A percentile compares a stretch with the other conserved stretches of the same genome.
Evolutionary conservation across 2,888 invertebrate genomes (phyloP).

Genomic region (Drosophila formosana): DNA sequence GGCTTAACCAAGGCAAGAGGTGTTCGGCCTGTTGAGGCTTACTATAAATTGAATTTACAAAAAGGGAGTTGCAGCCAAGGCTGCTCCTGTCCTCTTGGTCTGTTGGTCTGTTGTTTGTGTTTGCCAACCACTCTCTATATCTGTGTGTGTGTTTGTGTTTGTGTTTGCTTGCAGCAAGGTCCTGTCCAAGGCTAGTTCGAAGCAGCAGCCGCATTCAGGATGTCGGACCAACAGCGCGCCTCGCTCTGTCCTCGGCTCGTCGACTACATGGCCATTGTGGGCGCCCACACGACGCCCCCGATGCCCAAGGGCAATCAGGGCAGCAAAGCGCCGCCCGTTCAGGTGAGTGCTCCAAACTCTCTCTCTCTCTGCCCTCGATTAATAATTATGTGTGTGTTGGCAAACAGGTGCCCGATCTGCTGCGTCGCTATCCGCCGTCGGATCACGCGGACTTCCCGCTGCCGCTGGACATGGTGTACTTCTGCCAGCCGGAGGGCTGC

Average conservation of each 20-base stretch:
- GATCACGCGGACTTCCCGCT: constrained; percentile 99
- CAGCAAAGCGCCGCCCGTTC: constrained; percentile 90
- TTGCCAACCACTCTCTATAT: neutral
- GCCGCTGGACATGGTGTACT: constrained; percentile 99
- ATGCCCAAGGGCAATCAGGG: constrained; percentile 86
- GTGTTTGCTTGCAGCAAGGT: constrained; percentile 41
- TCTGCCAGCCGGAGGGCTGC: constrained; percentile 99
- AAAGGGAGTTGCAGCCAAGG: too few relatives aligned
- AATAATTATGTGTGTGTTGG: too few relatives aligned
- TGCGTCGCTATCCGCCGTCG: constrained; percentile 97
- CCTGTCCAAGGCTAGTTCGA: constrained; percentile 1
- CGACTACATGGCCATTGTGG: constrained; percentile 99
- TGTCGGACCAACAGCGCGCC: constrained; percentile 90
- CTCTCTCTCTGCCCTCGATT: too few relatives aligned
- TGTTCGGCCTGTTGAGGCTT: too few relatives aligned
- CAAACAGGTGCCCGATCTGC: constrained; percentile 91
- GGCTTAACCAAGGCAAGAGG: neutral
- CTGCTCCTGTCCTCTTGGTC: too few relatives aligned
- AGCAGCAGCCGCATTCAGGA: constrained; percentile 40
- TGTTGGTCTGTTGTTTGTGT: too few relatives aligned
- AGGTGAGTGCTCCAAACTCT: constrained; percentile 87
- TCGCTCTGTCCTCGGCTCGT: constrained; percentile 94
- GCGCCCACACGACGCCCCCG: constrained; percentile 91
- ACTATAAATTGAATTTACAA: too few relatives aligned
- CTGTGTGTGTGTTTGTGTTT: constrained; percentile 2